phyloP scores from a whole-genome alignment of 2,888 invertebrate genomes.

The Tipula unca region DNA sequence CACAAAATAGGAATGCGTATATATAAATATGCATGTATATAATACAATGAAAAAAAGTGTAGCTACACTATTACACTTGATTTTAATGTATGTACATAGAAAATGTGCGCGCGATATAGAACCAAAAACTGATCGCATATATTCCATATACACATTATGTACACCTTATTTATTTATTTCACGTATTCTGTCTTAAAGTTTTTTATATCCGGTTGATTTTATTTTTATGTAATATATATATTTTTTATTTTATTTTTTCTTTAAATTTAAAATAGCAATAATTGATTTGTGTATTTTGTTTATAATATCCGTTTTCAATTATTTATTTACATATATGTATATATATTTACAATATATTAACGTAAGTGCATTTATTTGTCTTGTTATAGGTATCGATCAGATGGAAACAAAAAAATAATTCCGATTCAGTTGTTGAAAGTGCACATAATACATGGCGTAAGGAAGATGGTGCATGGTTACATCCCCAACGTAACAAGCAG shows the following conservation, averaged over 20 bases:
- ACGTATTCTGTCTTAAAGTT: constrained; percentile 8
- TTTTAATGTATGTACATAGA: neutral
- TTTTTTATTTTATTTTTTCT: neutral
- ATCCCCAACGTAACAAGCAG: neutral
- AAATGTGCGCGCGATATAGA: neutral
- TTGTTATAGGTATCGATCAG: neutral
- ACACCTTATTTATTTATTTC: constrained; percentile 8
- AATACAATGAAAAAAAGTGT: too few relatives aligned
- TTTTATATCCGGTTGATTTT: constrained; percentile 8
- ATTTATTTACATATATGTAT: too few relatives aligned
- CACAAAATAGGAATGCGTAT: neutral
- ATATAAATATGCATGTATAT: too few relatives aligned
- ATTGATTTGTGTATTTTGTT: neutral
- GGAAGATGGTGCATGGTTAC: neutral
- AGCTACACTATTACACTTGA: neutral
- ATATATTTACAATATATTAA: neutral
- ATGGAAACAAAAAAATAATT: neutral
- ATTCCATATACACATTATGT: neutral
- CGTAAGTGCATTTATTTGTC: neutral
- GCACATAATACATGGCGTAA: neutral
- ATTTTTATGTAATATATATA: neutral
- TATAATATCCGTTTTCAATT: constrained; percentile 8
- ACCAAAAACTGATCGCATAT: neutral
- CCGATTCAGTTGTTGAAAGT: neutral
- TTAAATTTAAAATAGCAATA: neutral